Percentiles rank a stretch among this genome's conserved stretches.
Conservation (phyloP, 2,797 vertebrate genomes). For the Semaprochilodus insignis region DNA sequence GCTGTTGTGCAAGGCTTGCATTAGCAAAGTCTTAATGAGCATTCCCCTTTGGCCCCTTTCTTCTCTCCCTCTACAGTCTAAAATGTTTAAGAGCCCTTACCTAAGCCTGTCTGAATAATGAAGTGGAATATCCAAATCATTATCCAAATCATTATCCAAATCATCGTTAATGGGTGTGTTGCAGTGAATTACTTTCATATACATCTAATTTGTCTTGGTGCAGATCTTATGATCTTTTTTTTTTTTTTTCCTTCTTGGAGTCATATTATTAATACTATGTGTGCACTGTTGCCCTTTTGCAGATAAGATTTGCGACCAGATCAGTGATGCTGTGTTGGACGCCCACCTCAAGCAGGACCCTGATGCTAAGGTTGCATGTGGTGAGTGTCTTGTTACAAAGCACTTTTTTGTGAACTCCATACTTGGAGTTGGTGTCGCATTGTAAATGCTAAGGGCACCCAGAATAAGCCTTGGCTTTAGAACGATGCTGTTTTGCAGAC, state of each 20-base stretch:
- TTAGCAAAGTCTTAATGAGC: neutral
- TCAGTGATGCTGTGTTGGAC: conserved; percentile 94
- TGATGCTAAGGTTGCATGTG: conserved; percentile 94
- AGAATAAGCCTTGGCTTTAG: neutral
- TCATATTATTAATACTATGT: neutral
- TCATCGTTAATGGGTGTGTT: too few species aligned
- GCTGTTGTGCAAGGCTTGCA: neutral
- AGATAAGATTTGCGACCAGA: conserved; percentile 98
- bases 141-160: too few species aligned
- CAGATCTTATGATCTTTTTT: neutral
- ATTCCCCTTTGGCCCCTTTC: neutral
- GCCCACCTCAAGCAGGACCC: conserved; percentile 94
- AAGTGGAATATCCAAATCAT: too few species aligned
- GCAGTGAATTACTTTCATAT: neutral
- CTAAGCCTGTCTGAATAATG: too few species aligned
- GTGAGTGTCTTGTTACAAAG: conserved; percentile 76
- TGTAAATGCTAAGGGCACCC: neutral
- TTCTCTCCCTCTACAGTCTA: too few species aligned
- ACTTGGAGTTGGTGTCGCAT: neutral
- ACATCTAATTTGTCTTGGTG: neutral
- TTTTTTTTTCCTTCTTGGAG: neutral
- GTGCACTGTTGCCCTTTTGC: conserved; percentile 26
- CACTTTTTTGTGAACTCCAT: neutral
- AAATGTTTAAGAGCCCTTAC: too few species aligned
- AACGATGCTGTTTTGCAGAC: neutral